Evolutionary conservation across 2,888 invertebrate genomes (phyloP).

Genomic region (Andrena bucephala): DNA sequence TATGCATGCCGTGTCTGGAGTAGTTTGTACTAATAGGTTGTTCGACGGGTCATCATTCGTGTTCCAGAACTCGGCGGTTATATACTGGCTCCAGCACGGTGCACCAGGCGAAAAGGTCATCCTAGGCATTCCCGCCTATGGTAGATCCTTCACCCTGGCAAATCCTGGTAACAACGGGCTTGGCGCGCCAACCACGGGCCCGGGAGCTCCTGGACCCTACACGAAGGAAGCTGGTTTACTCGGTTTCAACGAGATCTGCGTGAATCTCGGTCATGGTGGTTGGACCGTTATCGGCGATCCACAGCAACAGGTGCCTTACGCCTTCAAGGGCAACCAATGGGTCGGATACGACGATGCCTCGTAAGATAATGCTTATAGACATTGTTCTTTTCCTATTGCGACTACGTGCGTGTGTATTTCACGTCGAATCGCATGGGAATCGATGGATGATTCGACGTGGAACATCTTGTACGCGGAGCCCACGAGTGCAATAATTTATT

Average conservation of each 20-base stretch:
- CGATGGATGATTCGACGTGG: too few relatives aligned
- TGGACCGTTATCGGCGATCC: constrained; percentile 82
- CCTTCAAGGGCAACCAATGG: constrained; percentile 78
- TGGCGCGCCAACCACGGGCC: constrained; percentile 87
- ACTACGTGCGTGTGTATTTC: too few relatives aligned
- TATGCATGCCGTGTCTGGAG: constrained; percentile 77
- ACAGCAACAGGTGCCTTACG: constrained; percentile 84
- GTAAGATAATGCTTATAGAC: constrained; percentile 63
- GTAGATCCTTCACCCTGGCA: constrained; percentile 88
- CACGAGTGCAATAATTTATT: too few relatives aligned
- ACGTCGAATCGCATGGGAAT: too few relatives aligned
- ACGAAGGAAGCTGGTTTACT: constrained; percentile 88
- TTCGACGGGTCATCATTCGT: background rate
- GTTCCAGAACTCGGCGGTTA: constrained; percentile 84
- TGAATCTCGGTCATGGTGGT: constrained; percentile 47
- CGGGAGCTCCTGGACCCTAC: constrained; percentile 87
- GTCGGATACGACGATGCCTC: constrained; percentile 75
- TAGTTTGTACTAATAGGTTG: too few relatives aligned
- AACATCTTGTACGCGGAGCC: too few relatives aligned
- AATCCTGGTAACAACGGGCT: constrained; percentile 85
- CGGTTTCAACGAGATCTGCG: constrained; percentile 89
- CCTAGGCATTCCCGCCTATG: constrained; percentile 90
- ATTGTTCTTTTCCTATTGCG: too few relatives aligned
- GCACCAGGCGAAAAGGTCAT: constrained; percentile 88
- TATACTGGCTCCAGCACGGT: constrained; percentile 87